A percentile compares a stretch with the other conserved stretches of the same genome.
Conservation (phyloP, 2,888 invertebrate genomes). For the Ischnura elegans region DNA sequence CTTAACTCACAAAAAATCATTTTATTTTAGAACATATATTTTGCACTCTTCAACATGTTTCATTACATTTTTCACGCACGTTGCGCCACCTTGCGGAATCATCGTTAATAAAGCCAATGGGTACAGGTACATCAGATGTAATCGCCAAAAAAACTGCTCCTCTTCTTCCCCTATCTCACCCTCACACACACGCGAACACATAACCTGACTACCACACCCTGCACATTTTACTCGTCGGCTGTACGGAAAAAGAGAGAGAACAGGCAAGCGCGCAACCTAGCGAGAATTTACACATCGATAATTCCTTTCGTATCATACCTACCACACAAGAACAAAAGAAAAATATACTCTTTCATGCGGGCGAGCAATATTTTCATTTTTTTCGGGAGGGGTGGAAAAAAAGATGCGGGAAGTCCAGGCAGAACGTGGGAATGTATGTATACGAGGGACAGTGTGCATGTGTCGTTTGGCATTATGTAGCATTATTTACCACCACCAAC, state of each 20-base stretch:
- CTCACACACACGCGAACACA: neutral
- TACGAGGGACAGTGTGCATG: neutral
- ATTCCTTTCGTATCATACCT: conserved; percentile 3
- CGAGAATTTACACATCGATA: conserved; percentile 24
- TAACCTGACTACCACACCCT: neutral
- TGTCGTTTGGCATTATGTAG: neutral
- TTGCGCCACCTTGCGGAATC: no score
- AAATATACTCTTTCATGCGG: neutral
- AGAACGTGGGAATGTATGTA: neutral
- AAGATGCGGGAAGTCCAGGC: neutral
- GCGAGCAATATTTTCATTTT: neutral
- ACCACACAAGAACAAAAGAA: conserved; percentile 1
- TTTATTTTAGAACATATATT: no score
- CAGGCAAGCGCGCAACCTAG: neutral
- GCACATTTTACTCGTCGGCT: neutral
- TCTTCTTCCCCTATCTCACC: neutral
- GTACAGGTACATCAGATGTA: no score
- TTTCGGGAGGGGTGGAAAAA: neutral
- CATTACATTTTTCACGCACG: no score
- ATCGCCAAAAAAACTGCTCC: neutral
- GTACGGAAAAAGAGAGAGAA: neutral
- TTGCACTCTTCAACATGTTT: no score
- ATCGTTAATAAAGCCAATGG: no score
- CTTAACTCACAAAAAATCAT: no score
- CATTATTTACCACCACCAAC: neutral